Evolutionary conservation across 2,888 invertebrate species (phyloP).

Genomic region (Lithophane leautieri): DNA sequence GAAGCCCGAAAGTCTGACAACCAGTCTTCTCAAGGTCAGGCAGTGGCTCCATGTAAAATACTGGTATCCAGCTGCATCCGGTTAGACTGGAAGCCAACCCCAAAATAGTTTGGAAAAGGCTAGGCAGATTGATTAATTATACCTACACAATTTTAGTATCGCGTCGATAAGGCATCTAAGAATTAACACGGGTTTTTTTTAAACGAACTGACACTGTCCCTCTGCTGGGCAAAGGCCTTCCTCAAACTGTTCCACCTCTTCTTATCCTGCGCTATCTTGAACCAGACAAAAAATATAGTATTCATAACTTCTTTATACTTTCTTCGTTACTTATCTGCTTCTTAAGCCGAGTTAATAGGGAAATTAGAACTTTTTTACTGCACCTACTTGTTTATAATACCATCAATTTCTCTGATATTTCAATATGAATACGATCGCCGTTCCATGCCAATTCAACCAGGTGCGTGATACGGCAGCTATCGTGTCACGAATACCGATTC

Average conservation of each 20-base stretch:
- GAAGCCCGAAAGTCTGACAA: no score
- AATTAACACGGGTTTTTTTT: background rate
- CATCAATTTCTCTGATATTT: constrained; percentile 12
- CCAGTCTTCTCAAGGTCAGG: no score
- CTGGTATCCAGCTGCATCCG: no score
- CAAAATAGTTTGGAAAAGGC: no score
- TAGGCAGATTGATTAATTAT: background rate
- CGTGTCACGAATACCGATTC: constrained; percentile 33
- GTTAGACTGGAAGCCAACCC: no score
- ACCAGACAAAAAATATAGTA: background rate
- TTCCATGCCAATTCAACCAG: constrained; percentile 7
- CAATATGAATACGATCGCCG: background rate
- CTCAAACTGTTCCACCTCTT: background rate
- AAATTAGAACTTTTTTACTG: constrained; percentile 13
- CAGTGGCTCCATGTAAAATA: no score
- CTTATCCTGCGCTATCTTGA: background rate
- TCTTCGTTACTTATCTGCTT: background rate
- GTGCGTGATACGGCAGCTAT: constrained; percentile 28
- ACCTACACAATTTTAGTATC: background rate
- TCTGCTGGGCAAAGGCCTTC: background rate
- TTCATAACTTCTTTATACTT: background rate
- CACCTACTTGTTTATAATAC: constrained; percentile 17
- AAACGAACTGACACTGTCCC: background rate
- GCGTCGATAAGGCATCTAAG: background rate
- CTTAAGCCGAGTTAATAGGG: background rate